phyloP scores from a whole-genome alignment of 2,797 vertebrate species.

The Pampus argenteus region DNA sequence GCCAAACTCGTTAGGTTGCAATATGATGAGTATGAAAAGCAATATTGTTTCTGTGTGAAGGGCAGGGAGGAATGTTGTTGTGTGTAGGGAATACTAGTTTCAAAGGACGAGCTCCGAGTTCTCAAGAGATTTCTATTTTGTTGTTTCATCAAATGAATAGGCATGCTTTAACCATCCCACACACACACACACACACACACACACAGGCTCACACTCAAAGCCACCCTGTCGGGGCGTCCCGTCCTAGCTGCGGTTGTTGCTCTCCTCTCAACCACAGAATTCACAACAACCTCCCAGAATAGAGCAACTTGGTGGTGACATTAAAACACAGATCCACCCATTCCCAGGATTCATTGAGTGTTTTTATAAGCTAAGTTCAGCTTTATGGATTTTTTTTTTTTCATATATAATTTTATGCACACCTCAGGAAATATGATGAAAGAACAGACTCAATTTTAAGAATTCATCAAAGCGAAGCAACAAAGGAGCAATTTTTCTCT shows the following conservation, averaged over 20 bases:
- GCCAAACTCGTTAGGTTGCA: slow-evolving; percentile 6
- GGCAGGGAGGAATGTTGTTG: slow-evolving; percentile 43
- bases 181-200: slow-evolving; percentile 42
- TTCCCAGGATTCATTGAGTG: slow-evolving; percentile 70
- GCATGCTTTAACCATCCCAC: slow-evolving; percentile 69
- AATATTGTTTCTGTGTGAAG: slow-evolving; percentile 38
- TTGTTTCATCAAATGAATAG: slow-evolving; percentile 76
- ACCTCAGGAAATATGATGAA: slow-evolving; percentile 56
- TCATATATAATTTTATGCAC: slow-evolving; percentile 33
- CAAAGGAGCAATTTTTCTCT: slow-evolving; percentile 28
- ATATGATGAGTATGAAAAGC: slow-evolving; percentile 25
- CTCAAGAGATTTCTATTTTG: slow-evolving; percentile 76
- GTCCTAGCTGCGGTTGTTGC: slow-evolving; percentile 73
- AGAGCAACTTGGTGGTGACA: slow-evolving; percentile 71
- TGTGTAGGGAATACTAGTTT: slow-evolving; percentile 60
- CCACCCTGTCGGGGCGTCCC: slow-evolving; percentile 72
- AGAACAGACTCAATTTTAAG: slow-evolving; percentile 44
- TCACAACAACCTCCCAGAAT: slow-evolving; percentile 84
- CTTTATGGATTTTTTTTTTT: slow-evolving; percentile 61
- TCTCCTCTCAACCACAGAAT: slow-evolving; percentile 77
- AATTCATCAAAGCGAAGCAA: slow-evolving; percentile 64
- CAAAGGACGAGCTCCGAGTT: slow-evolving; percentile 63
- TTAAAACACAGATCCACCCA: slow-evolving; percentile 78
- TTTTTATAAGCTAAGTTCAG: slow-evolving; percentile 68
- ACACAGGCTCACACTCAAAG: slow-evolving; percentile 59